Evolutionary conservation across 2,113 vertebrate species (phyloP).

Genomic region (Cyanoramphus novaezelandiae): DNA sequence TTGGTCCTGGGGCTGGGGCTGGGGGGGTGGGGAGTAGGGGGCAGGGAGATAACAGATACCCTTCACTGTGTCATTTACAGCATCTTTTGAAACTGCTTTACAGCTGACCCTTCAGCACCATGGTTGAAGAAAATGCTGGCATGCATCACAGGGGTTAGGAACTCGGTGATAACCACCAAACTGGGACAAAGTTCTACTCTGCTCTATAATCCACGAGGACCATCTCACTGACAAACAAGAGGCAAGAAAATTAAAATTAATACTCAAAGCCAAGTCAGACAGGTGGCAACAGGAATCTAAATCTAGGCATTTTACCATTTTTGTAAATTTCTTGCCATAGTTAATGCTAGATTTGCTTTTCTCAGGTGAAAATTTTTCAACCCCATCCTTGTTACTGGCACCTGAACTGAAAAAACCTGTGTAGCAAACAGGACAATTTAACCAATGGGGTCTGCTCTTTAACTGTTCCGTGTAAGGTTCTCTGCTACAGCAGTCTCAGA

Average conservation of each 20-base stretch:
- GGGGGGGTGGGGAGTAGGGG: not conserved
- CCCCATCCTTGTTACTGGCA: not conserved
- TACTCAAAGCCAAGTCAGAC: not conserved
- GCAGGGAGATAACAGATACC: not conserved
- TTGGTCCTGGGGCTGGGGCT: not conserved
- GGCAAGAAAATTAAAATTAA: not conserved
- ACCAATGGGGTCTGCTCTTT: not conserved
- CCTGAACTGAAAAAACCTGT: not conserved
- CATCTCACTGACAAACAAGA: not conserved
- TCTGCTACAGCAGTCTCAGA: not conserved
- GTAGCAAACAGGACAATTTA: not conserved
- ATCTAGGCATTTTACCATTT: not conserved
- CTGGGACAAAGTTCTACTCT: not conserved
- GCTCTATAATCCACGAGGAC: not conserved
- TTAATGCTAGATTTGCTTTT: conserved; percentile 6
- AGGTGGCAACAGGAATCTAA: not conserved
- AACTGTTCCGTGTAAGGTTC: not conserved
- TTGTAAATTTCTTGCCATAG: not conserved
- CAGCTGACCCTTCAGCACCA: not conserved
- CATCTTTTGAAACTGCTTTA: not conserved
- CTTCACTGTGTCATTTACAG: not conserved
- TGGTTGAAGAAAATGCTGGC: not conserved
- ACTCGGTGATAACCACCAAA: not conserved
- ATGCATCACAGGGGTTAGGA: not conserved
- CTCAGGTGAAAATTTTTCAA: not conserved